Evolutionary conservation across 1,140 invertebrate species (phyloP).

Genomic region (Rhopalosiphum padi): DNA sequence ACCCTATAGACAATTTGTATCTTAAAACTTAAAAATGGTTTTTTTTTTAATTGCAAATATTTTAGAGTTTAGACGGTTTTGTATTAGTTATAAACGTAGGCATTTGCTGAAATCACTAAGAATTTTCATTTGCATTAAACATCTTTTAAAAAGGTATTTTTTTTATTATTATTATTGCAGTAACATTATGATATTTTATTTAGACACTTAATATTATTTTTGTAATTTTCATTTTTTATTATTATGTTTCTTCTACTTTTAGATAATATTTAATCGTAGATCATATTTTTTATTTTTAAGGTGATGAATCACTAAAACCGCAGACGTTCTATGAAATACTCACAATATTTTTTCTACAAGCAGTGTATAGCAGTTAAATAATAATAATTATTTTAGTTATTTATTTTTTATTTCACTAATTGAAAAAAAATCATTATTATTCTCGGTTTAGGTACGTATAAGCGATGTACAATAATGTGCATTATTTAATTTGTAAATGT

Average conservation of each 20-base stretch:
- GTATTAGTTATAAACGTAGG: background rate
- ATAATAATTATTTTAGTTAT: background rate
- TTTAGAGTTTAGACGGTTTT: background rate
- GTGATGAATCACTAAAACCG: background rate
- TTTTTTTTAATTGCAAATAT: background rate
- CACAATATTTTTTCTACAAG: background rate
- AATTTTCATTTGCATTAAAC: background rate
- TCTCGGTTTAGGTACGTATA: background rate
- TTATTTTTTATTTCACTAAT: background rate
- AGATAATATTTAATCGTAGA: background rate
- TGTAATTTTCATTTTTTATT: background rate
- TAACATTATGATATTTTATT: background rate
- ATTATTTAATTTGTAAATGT: background rate
- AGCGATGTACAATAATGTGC: background rate
- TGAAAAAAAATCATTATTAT: background rate
- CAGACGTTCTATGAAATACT: background rate
- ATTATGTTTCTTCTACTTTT: background rate
- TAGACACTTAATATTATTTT: background rate
- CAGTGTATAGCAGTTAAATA: background rate
- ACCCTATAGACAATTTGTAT: background rate
- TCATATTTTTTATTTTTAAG: background rate
- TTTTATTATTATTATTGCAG: background rate
- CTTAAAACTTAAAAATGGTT: background rate
- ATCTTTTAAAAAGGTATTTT: background rate
- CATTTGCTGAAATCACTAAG: background rate